A percentile compares a stretch with the other conserved stretches of the same genome.
Conservation (phyloP, 2,113 vertebrate species). For the Notothenia coriiceps region DNA sequence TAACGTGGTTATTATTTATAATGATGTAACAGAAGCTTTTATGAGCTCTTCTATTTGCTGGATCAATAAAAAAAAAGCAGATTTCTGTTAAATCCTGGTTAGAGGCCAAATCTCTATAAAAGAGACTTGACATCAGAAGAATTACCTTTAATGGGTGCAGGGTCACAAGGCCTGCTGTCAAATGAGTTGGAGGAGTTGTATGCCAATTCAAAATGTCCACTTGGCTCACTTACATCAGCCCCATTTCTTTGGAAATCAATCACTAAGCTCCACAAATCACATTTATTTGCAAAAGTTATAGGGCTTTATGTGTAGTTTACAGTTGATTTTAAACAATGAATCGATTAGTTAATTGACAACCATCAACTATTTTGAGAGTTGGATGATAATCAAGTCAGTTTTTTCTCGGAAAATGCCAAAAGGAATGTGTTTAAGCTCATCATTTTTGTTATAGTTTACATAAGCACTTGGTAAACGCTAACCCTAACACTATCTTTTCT, state of each 20-base stretch:
- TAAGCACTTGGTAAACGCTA: no score
- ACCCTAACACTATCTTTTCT: no score
- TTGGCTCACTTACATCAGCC: slow-evolving; percentile 17
- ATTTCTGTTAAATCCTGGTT: slow-evolving; percentile 34
- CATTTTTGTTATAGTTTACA: no score
- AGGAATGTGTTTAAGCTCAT: no score
- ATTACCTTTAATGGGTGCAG: slow-evolving; percentile 18
- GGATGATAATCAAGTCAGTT: no score
- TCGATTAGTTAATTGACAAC: no score
- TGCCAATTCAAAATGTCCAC: slow-evolving; percentile 16
- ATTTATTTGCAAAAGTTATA: not conserved
- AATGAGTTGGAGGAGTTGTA: slow-evolving; percentile 12
- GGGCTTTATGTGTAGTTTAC: not conserved
- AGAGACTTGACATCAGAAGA: slow-evolving; percentile 29
- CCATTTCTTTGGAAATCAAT: not conserved
- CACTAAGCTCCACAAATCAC: not conserved
- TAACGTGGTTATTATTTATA: slow-evolving; percentile 30
- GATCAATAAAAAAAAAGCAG: slow-evolving; percentile 31
- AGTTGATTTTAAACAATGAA: no score
- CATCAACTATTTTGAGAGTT: no score
- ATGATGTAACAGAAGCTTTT: slow-evolving; percentile 34
- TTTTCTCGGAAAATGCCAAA: no score
- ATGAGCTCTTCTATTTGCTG: slow-evolving; percentile 25
- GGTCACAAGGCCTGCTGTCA: slow-evolving; percentile 18
- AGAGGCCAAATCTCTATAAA: slow-evolving; percentile 39